These are phyloP conservation scores for Percopsis omiscomaycus DNA, from an alignment of 2,797 vertebrate species.

Conservation along the genomic window DNA sequence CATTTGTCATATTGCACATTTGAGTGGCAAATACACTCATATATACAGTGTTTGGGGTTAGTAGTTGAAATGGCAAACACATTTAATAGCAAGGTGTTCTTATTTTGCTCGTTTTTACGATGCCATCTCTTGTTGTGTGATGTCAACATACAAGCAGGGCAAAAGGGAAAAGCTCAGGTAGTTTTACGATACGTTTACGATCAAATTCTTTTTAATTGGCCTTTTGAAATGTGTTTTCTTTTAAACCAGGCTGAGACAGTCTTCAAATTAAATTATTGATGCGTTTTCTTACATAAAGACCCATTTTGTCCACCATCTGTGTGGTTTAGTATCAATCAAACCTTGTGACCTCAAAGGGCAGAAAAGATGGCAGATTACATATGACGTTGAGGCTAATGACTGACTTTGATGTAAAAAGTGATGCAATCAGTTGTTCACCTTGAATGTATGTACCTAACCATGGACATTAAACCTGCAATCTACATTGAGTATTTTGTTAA, in stretches of 20 bases:
- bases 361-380: constrained; percentile 20
- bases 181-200: constrained; percentile 14
- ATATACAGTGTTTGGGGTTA: too few relatives aligned
- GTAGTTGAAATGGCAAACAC: constrained; percentile 17
- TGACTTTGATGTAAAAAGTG: background rate
- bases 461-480: too few relatives aligned
- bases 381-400: background rate
- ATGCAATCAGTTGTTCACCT: too few relatives aligned
- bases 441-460: too few relatives aligned
- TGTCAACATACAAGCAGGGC: background rate
- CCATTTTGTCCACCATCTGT: constrained; percentile 32
- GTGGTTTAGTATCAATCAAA: constrained; percentile 31
- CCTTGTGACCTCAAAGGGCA: constrained; percentile 17
- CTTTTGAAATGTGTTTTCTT: background rate
- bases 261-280: constrained; percentile 49
- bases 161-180: constrained; percentile 5
- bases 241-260: constrained; percentile 19
- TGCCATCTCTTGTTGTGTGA: too few relatives aligned
- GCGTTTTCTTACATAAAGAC: constrained; percentile 31
- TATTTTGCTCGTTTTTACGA: too few relatives aligned
- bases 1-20: too few relatives aligned
- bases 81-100: background rate
- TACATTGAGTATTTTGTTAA: too few relatives aligned
- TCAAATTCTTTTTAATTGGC: constrained; percentile 7
- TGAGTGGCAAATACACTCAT: too few relatives aligned